Conservation (phyloP, 2,888 invertebrate genomes). For the Patella caerulea region DNA sequence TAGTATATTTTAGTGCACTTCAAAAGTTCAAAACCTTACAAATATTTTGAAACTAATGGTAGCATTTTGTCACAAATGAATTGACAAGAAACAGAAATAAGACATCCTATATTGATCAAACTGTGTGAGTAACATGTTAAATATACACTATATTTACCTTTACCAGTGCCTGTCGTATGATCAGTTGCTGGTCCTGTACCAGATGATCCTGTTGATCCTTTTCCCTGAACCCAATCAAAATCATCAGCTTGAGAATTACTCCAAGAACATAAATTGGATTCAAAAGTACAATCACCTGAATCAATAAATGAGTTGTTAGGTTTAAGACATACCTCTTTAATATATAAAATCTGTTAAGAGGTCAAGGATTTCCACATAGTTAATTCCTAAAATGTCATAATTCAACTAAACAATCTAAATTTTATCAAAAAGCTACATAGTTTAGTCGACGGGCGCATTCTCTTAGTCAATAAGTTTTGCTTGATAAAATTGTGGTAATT, state of each 20-base stretch:
- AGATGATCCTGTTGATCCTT: constrained; percentile 36
- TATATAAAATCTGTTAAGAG: constrained; percentile 23
- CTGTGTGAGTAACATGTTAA: no score
- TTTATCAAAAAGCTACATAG: no score
- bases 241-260: constrained; percentile 48
- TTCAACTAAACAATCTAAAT: background rate
- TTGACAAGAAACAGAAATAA: no score
- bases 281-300: constrained; percentile 60
- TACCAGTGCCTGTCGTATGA: constrained; percentile 36
- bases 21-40: no score
- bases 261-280: constrained; percentile 57
- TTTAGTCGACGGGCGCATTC: no score
- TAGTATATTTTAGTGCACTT: no score
- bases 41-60: no score
- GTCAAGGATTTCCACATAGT: constrained; percentile 30
- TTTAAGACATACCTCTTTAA: constrained; percentile 66
- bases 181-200: constrained; percentile 43
- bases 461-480: no score
- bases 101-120: no score
- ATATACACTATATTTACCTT: constrained; percentile 19
- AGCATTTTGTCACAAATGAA: no score
- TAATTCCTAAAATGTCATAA: background rate
- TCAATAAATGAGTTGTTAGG: constrained; percentile 21
- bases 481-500: no score
- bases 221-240: constrained; percentile 53